A percentile compares a stretch with the other conserved stretches of the same genome.
Conservation (phyloP, 1,140 invertebrate genomes). For the Drosophila serrata region DNA sequence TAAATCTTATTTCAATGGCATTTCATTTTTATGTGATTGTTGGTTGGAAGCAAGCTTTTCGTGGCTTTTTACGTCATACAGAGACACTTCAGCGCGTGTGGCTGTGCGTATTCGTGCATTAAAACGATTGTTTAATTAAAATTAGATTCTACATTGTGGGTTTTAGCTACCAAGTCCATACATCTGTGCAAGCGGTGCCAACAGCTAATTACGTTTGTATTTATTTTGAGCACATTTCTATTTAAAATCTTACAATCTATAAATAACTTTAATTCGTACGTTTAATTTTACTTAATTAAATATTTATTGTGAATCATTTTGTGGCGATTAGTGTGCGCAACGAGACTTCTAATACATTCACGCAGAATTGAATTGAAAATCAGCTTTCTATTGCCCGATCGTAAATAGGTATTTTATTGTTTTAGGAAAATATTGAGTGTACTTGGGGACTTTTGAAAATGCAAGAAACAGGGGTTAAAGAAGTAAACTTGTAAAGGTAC, state of each 20-base stretch:
- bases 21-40: slow-evolving; percentile 6
- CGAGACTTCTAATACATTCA: too few relatives aligned
- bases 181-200: slow-evolving; percentile 6
- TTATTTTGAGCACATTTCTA: slow-evolving; percentile 7
- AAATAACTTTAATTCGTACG: background rate
- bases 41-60: slow-evolving; percentile 4
- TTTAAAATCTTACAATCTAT: slow-evolving; percentile 19
- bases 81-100: slow-evolving; percentile 16
- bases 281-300: too few relatives aligned
- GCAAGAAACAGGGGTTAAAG: too few relatives aligned
- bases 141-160: slow-evolving; percentile 13
- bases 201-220: slow-evolving; percentile 9
- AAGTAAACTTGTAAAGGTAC: too few relatives aligned
- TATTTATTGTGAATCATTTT: background rate
- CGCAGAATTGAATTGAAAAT: too few relatives aligned
- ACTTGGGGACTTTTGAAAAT: too few relatives aligned
- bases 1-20: slow-evolving; percentile 8
- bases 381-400: too few relatives aligned
- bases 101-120: slow-evolving; percentile 3
- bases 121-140: slow-evolving; percentile 45
- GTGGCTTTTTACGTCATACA: background rate
- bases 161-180: background rate
- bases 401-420: too few relatives aligned
- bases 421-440: too few relatives aligned
- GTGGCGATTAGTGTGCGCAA: too few relatives aligned